Conservation (phyloP, 2,113 vertebrate genomes). For the Sterrhoptilus dennistouni region DNA sequence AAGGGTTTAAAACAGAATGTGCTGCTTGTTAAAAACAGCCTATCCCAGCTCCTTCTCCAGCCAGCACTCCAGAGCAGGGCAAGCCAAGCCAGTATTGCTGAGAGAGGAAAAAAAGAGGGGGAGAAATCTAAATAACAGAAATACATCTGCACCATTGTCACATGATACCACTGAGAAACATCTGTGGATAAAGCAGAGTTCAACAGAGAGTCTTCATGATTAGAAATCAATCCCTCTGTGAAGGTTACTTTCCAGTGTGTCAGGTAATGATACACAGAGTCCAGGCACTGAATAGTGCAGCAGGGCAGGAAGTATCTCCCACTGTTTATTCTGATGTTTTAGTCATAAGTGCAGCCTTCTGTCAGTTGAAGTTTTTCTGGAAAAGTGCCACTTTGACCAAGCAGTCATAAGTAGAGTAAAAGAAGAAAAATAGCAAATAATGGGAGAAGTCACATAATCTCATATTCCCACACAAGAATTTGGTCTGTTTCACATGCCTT, state of each 20-base stretch:
- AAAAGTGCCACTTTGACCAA: background rate
- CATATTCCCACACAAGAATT: background rate
- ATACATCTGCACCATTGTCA: background rate
- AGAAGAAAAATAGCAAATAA: background rate
- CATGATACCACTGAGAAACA: background rate
- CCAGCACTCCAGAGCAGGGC: background rate
- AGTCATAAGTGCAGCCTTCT: background rate
- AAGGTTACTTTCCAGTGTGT: background rate
- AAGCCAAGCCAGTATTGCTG: background rate
- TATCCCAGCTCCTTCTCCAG: background rate
- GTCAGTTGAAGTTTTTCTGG: background rate
- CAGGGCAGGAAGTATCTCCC: background rate
- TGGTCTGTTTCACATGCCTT: background rate
- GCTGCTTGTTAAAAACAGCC: background rate
- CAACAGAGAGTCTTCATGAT: background rate
- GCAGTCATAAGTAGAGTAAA: background rate
- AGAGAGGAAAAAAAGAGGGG: background rate
- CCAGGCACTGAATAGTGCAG: background rate
- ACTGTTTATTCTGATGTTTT: background rate
- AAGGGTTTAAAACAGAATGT: background rate
- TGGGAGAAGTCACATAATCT: background rate
- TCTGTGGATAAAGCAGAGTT: background rate
- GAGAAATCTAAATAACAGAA: background rate
- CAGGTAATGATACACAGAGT: background rate
- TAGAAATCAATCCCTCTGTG: background rate